Evolutionary conservation across 2,797 vertebrate species (phyloP), one percentile per base, ranked within the genome.

Genomic region (Discoglossus pictus): DNA sequence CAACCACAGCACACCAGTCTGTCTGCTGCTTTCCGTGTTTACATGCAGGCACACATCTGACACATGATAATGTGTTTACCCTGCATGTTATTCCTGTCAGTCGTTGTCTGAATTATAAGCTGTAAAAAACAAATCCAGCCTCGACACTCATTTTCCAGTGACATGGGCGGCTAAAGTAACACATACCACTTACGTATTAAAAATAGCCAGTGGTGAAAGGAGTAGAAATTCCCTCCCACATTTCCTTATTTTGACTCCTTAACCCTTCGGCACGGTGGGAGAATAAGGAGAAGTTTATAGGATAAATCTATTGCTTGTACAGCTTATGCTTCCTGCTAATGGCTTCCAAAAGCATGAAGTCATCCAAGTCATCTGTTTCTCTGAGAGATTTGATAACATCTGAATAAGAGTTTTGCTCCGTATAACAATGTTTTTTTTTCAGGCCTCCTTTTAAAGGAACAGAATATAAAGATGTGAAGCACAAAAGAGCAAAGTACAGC

Each of bases 141-240:
- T 17, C 6, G 31, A 39, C 18, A 55, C 11, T 21, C 50, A 24
- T 24, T 18, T 24, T 58, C 40, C 50, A 44, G 16, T 53, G 38
- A 39, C 13, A 69, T 35, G 51, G 17, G 39, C 39, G 44, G 52
- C 35, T 42, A 24, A 50, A 52, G 60, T 35, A 43, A 50, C 18
- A 52, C 44, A 21, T 42, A 46, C 31, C 24, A 31, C 39, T 48
- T 23, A 34, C 52, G 55, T 71, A 63, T 58, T 64, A 71, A 63
- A 71, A 63, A 71, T 71, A 71, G 68, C 60, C 20, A 43, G 20
- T 12, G 5, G 7, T 23, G 38, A 9, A 17, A 6, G 21, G 52
- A 12, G 34, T 18, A 40, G 20, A 58, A 7, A 50, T 40, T 58
- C 52, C 68, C 52, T 71, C 60, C 68, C 52, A 58, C 35, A 24